phyloP scores from a whole-genome alignment of 1,140 invertebrate genomes.

The Melanaphis sacchari region DNA sequence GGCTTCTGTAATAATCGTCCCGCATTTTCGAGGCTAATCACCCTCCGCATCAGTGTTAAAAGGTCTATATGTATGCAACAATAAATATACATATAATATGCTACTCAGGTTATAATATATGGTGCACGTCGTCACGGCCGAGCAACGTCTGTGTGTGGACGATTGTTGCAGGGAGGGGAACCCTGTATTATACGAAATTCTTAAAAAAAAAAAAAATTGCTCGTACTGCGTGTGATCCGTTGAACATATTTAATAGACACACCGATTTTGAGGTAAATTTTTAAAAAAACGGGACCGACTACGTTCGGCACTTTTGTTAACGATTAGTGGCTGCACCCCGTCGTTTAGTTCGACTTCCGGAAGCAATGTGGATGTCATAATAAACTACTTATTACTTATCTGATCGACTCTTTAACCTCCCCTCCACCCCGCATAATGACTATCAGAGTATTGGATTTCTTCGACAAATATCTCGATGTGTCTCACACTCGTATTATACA shows the following conservation, averaged over 20 bases:
- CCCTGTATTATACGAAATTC: neutral
- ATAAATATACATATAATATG: neutral
- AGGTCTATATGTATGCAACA: neutral
- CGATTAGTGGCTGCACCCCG: too few relatives aligned
- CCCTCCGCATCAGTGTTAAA: conserved; percentile 18
- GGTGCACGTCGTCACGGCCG: neutral
- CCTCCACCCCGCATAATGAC: neutral
- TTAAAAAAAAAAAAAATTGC: neutral
- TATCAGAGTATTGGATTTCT: neutral
- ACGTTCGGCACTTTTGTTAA: neutral
- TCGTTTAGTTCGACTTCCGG: conserved; percentile 12
- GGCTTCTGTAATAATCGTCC: conserved; percentile 49
- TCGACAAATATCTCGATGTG: neutral
- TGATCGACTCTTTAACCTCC: neutral
- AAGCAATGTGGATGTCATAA: neutral
- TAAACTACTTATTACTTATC: neutral
- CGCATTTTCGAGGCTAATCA: conserved; percentile 54
- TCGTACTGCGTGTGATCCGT: neutral
- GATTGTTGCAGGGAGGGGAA: neutral
- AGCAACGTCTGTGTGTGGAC: neutral
- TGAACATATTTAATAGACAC: neutral
- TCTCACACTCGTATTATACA: neutral
- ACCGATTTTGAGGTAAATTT: conserved; percentile 15
- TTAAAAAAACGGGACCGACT: neutral
- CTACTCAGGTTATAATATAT: neutral